Evolutionary conservation across 2,113 vertebrate genomes (phyloP), one percentile per base, ranked within the genome.

Genomic region (Egretta garzetta): DNA sequence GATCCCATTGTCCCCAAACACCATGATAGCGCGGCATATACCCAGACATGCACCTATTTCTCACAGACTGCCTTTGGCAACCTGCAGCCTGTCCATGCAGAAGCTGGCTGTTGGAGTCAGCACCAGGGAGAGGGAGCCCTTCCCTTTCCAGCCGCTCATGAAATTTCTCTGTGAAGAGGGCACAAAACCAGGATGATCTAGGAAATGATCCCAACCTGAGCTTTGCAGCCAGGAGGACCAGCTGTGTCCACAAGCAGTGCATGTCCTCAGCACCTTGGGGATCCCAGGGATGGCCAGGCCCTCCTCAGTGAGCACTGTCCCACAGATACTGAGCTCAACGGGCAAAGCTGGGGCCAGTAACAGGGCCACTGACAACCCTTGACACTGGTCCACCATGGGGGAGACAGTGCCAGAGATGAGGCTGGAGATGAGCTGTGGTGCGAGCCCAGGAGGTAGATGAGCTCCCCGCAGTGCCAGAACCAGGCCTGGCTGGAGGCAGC

Each of bases 281-380:
- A 41, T 5, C 5, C 5, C 15, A 59, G 24, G 30, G 10, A 20
- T 11, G 15, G 1, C 43, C 22, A 62, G 17, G 8, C 9, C 7
- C 6, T 64, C 24, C 12, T 8, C 33, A 23, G 24, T 39, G 6
- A 35, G 14, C 28, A 81, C 33, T 1, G 2, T 75, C 18, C 21
- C 1, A 0, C 43, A 33, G 37, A 5, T 8, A 10, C 35, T 85
- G 55, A 50, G 33, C 27, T 68, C 2, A 1, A 41, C 1, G 1
- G 20, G 24, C 26, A 52, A 70, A 58, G 4, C 4, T 35, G 26
- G 4, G 20, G 24, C 11, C 35, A 30, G 41, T 33, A 67, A 14
- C 2, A 0, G 8, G 17, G 24, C 41, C 13, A 74, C 11, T 2
- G 9, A 27, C 22, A 68, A 32, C 19, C 24, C 9, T 14, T 1